phyloP scores from a whole-genome alignment of 1,140 invertebrate species.

The Homarus americanus region DNA sequence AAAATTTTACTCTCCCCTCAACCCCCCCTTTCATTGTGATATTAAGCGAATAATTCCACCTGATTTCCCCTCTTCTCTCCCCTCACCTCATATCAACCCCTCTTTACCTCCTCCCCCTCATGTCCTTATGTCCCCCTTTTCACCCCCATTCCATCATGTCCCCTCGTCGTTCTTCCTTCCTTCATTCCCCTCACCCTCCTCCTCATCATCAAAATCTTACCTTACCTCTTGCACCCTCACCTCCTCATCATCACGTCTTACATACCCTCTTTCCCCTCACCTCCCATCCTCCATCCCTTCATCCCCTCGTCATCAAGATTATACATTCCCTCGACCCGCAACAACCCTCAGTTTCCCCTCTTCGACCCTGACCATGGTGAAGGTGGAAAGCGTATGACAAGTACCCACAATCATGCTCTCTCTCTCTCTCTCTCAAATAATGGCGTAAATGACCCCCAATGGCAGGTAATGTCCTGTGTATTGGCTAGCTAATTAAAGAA shows the following conservation, averaged over 20 bases:
- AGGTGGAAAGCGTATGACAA: not conserved
- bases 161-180: not conserved
- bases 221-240: not conserved
- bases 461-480: no score
- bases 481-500: no score
- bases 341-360: no score
- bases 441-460: no score
- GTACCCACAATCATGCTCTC: not conserved
- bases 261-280: not conserved
- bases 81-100: not conserved
- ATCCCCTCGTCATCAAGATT: no score
- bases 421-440: no score
- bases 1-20: slow-evolving; percentile 14
- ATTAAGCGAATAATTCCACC: slow-evolving; percentile 14
- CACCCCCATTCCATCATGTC: not conserved
- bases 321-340: no score
- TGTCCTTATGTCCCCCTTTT: not conserved
- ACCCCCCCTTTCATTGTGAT: not conserved
- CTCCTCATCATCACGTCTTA: no score
- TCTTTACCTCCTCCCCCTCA: not conserved
- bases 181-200: not conserved
- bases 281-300: not conserved
- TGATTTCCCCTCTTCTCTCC: slow-evolving; percentile 24
- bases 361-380: not conserved
- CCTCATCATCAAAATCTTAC: not conserved